Evolutionary conservation across 2,888 invertebrate genomes (phyloP).

Genomic region (Calameuta pallipes): DNA sequence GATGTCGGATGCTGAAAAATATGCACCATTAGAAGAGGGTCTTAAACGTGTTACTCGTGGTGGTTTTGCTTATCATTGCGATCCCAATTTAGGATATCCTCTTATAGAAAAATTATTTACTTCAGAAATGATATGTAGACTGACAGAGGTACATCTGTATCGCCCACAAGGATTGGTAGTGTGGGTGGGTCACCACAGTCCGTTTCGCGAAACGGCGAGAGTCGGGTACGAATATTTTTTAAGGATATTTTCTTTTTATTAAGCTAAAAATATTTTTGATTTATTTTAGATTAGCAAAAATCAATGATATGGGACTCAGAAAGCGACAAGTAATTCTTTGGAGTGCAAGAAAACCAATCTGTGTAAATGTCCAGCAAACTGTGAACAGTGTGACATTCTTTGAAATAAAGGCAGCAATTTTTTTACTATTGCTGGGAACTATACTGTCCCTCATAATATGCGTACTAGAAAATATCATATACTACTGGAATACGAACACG

Average conservation of each 20-base stretch:
- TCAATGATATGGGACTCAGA: slow-evolving; percentile 48
- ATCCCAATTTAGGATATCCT: slow-evolving; percentile 54
- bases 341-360: slow-evolving; percentile 52
- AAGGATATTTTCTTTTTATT: slow-evolving; percentile 1
- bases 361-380: slow-evolving; percentile 42
- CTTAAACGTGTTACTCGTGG: slow-evolving; percentile 47
- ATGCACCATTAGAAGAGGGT: slow-evolving; percentile 44
- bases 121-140: slow-evolving; percentile 50
- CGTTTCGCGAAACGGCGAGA: slow-evolving; percentile 52
- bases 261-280: not conserved
- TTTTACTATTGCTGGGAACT: slow-evolving; percentile 43
- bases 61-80: slow-evolving; percentile 55
- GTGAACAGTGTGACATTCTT: slow-evolving; percentile 52
- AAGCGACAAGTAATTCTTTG: slow-evolving; percentile 49
- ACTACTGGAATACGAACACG: not conserved
- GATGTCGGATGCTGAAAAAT: slow-evolving; percentile 44
- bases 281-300: slow-evolving; percentile 42
- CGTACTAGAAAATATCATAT: slow-evolving; percentile 32
- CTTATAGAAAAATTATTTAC: slow-evolving; percentile 49
- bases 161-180: slow-evolving; percentile 39
- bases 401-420: slow-evolving; percentile 51
- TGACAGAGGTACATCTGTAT: slow-evolving; percentile 53
- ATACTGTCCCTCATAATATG: slow-evolving; percentile 39
- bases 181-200: slow-evolving; percentile 46
- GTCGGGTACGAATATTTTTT: slow-evolving; percentile 43